Base-by-base conservation (phyloP, 2,113 vertebrate genomes). In the Phodopus roborovskii region DNA sequence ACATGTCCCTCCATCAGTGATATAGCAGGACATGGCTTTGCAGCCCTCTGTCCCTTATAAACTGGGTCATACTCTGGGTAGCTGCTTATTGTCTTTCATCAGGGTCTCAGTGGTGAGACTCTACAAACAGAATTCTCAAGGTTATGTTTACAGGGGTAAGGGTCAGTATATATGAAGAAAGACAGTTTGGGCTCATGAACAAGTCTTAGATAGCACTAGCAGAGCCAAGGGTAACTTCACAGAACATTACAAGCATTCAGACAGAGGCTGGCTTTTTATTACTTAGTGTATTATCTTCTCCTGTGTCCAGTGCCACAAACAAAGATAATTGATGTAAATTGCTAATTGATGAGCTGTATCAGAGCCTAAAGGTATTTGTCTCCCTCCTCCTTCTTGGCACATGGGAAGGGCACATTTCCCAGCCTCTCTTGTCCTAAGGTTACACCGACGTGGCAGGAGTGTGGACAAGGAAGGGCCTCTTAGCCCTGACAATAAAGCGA, bases 71-170 rank as follows among this genome's bases (percentile, higher is more conserved):
- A 45, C 75, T 95, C 87, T 83, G 19, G 86, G 56, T 77, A 95
- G 77, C 66, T 68, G 81, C 73, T 73, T 73, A 56, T 62, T 88
- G 58, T 48, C n/a, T 92, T 96, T 78, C 74, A 94, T 95, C 82
- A 88, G 45, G 62, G n/a, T 96, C 83, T 30, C 62, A 81, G 86
- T 87, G 74, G 30, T n/a, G 19, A 97, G 48, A 94, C 87, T 91
- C 71, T 91, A 50, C 53, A 45, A 88, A 77, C 50, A 45, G 33
- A 86, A 92, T 3, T 45, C 45, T 45, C 71, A 62, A 62, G 33
- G 42, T 94, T 20, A 39, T 96, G 77, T 97, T 95, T 97, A 12
- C 36, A 92, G 84, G 75, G 64, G 48, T 66, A 50, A 87, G 66
- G 75, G 39, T 45, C 86, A 48, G 91, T 86, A 53, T 42, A 77